Conservation (phyloP, 2,888 invertebrate genomes). For the Sisyra terminalis region DNA sequence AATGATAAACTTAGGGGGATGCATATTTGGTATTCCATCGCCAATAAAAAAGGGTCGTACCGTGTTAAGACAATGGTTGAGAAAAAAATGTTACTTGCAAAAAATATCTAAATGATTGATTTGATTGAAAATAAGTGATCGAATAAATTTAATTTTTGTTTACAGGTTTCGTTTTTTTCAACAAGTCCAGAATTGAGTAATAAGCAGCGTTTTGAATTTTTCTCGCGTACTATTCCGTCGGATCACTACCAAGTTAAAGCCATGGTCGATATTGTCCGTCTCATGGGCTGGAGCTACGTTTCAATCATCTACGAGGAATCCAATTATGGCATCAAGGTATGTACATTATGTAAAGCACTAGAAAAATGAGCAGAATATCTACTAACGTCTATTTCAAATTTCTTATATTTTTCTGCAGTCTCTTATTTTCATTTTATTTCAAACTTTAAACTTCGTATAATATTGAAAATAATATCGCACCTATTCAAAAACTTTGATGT, state of each 20-base stretch:
- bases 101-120: not conserved
- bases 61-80: too few relatives aligned
- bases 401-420: not conserved
- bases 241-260: conserved; percentile 89
- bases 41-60: too few relatives aligned
- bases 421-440: too few relatives aligned
- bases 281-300: conserved; percentile 83
- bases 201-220: conserved; percentile 88
- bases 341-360: not conserved
- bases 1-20: too few relatives aligned
- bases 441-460: too few relatives aligned
- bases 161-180: conserved; percentile 87
- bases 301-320: conserved; percentile 93
- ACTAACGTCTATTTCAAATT: not conserved
- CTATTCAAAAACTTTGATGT: too few relatives aligned
- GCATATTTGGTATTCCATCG: too few relatives aligned
- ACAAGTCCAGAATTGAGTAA: conserved; percentile 88
- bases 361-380: not conserved
- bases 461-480: too few relatives aligned
- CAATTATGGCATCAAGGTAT: conserved; percentile 86
- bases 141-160: conserved; percentile 11
- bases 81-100: too few relatives aligned
- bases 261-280: conserved; percentile 83
- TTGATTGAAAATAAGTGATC: not conserved
- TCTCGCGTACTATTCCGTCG: conserved; percentile 86